Conservation (phyloP, 2,797 vertebrate species). For the Neoniphon sammara region DNA sequence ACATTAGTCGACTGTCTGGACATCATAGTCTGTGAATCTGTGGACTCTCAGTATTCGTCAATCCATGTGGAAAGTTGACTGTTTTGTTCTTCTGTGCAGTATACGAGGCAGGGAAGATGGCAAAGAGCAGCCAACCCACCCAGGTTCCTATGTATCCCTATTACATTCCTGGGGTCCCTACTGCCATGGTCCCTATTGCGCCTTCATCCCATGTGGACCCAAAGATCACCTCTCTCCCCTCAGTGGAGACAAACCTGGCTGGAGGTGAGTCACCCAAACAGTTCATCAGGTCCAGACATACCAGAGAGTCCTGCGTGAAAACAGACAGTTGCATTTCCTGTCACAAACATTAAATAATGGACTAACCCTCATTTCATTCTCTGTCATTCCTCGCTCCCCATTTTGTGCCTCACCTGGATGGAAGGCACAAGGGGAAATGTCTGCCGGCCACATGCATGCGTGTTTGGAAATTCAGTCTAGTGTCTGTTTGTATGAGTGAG, state of each 20-base stretch:
- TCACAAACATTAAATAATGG: conserved; percentile 8
- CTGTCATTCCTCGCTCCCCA: conserved; percentile 19
- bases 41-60: not conserved
- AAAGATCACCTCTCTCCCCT: conserved; percentile 85
- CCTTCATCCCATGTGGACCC: conserved; percentile 86
- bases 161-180: conserved; percentile 90
- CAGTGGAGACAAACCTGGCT: conserved; percentile 77
- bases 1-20: too few species aligned
- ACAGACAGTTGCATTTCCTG: not conserved
- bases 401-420: conserved; percentile 35
- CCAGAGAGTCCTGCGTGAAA: not conserved
- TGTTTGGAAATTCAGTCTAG: conserved; percentile 11
- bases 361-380: conserved; percentile 57
- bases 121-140: conserved; percentile 86
- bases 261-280: conserved; percentile 71
- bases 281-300: not conserved
- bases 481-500: conserved; percentile 1
- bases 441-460: conserved; percentile 30
- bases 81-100: conserved; percentile 78
- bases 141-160: conserved; percentile 90
- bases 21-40: too few species aligned
- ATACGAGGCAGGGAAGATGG: conserved; percentile 94
- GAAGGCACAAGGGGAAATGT: not conserved
- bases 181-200: conserved; percentile 83
- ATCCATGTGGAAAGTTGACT: not conserved